Percentiles rank a stretch among this genome's conserved stretches.
Evolutionary conservation across 2,888 invertebrate genomes (phyloP).

Genomic region (Seira ritae): DNA sequence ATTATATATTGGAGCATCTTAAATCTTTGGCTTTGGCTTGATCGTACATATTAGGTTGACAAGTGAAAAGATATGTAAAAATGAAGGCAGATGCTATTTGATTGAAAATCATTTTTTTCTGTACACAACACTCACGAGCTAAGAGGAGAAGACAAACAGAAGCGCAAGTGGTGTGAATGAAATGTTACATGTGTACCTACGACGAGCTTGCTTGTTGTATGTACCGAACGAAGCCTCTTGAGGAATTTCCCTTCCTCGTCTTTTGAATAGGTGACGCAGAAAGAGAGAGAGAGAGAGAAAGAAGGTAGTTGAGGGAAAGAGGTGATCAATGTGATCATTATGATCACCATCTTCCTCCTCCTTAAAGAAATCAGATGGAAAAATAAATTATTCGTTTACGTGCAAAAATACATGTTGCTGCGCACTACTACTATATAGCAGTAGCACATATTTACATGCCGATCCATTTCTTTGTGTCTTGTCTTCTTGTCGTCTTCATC

Average conservation of each 20-base stretch:
- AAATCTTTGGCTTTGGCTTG: too few relatives aligned
- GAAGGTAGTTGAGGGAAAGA: background rate
- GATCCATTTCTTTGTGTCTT: background rate
- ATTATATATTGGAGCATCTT: too few relatives aligned
- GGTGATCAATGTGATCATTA: background rate
- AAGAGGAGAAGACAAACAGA: background rate
- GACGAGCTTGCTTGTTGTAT: background rate
- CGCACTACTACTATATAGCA: background rate
- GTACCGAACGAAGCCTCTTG: background rate
- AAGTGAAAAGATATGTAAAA: constrained; percentile 10
- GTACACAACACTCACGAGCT: background rate
- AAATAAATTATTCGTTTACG: background rate
- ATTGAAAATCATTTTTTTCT: constrained; percentile 8
- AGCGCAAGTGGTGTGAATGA: background rate
- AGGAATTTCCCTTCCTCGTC: background rate
- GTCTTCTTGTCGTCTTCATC: too few relatives aligned
- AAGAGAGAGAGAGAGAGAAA: too few relatives aligned
- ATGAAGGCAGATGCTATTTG: constrained; percentile 50
- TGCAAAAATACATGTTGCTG: background rate
- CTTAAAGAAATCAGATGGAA: background rate
- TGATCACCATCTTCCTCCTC: background rate
- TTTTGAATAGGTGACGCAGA: background rate
- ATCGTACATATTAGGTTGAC: constrained; percentile 2
- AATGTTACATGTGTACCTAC: background rate
- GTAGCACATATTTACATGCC: background rate